These are phyloP conservation scores for Lepus oiostolus DNA, from an alignment of 2,797 vertebrate species.

Conservation along the genomic window DNA sequence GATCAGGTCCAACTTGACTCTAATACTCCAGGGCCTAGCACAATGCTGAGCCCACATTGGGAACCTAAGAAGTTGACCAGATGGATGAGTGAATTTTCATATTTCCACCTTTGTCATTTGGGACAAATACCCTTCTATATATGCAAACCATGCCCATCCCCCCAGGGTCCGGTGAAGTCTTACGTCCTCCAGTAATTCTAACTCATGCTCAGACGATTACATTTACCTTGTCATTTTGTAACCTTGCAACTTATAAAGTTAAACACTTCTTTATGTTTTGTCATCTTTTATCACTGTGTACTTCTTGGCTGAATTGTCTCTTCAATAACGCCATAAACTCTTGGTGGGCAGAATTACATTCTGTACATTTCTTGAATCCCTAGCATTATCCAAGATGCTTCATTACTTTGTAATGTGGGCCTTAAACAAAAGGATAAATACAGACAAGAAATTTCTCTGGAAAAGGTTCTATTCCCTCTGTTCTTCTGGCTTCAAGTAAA, in stretches of 20 bases:
- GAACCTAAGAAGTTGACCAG: background rate
- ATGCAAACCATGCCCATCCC: background rate
- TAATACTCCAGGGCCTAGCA: background rate
- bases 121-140: background rate
- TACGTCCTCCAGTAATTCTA: background rate
- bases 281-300: conserved; percentile 42
- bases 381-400: background rate
- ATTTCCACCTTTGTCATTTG: background rate
- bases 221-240: conserved; percentile 46
- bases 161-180: background rate
- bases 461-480: background rate
- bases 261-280: background rate
- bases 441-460: background rate
- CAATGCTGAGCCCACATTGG: background rate
- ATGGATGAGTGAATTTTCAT: background rate
- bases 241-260: background rate
- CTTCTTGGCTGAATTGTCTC: background rate
- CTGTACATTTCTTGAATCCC: conserved; percentile 33
- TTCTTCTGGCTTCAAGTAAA: conserved; percentile 62
- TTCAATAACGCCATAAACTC: background rate
- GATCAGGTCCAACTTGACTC: background rate
- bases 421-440: conserved; percentile 30
- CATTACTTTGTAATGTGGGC: background rate
- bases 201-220: background rate
- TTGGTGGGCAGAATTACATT: background rate